Conservation (phyloP, 2,797 vertebrate species). For the Urocyon cinereoargenteus region DNA sequence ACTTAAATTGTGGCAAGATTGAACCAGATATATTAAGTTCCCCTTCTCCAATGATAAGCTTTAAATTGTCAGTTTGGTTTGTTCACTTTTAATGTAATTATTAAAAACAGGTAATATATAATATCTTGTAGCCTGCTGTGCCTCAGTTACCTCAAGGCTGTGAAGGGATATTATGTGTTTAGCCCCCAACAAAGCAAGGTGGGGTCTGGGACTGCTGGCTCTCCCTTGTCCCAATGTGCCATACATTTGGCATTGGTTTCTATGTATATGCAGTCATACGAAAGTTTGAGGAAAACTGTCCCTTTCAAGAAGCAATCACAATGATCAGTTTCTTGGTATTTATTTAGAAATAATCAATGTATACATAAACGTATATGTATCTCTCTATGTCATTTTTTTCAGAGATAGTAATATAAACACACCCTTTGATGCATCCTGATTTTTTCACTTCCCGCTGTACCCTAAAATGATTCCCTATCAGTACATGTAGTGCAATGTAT, state of each 20-base stretch:
- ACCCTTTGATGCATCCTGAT: neutral
- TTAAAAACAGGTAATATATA: neutral
- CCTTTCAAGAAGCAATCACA: neutral
- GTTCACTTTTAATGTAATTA: constrained; percentile 22
- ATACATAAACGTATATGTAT: neutral
- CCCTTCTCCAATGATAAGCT: neutral
- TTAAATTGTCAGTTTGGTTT: neutral
- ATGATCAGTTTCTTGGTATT: neutral
- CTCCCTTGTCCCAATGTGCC: neutral
- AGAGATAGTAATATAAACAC: neutral
- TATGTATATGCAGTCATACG: neutral
- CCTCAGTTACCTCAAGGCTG: neutral
- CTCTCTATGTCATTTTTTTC: neutral
- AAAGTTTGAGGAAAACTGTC: neutral
- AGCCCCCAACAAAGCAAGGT: neutral
- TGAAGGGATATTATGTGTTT: neutral
- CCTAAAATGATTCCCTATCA: neutral
- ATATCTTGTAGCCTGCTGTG: neutral
- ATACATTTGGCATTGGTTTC: neutral
- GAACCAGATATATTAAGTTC: neutral
- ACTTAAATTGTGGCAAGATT: neutral
- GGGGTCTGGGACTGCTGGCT: neutral
- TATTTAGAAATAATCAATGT: neutral
- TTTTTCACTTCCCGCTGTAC: neutral
- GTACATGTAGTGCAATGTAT: neutral